Conservation (phyloP, 92 coral and sea anemone genomes). For the Porites evermanni region DNA sequence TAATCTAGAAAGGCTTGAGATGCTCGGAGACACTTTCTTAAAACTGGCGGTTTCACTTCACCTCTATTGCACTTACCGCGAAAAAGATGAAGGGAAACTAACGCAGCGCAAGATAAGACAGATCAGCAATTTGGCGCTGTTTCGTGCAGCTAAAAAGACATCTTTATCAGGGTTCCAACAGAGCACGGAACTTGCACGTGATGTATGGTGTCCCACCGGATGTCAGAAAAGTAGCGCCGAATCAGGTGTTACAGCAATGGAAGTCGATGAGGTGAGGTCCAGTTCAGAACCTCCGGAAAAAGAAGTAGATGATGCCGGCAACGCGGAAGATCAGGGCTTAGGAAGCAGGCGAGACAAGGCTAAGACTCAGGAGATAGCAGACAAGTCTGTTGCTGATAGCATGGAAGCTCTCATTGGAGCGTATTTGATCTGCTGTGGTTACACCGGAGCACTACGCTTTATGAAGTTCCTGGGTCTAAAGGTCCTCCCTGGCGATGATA, state of each 20-base stretch:
- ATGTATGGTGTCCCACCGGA: constrained; percentile 81
- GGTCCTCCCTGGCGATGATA: constrained; percentile 50
- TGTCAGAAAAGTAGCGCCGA: not conserved
- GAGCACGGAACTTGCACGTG: constrained; percentile 70
- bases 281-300: not conserved
- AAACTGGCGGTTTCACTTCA: constrained; percentile 91
- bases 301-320: constrained; percentile 30
- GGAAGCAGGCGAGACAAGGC: constrained; percentile 2
- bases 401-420: constrained; percentile 97
- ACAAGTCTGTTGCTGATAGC: constrained; percentile 95
- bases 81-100: constrained; percentile 93
- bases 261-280: not conserved
- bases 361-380: constrained; percentile 79
- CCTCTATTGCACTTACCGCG: constrained; percentile 72
- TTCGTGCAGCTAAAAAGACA: constrained; percentile 66
- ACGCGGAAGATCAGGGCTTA: not conserved
- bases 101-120: constrained; percentile 79
- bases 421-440: constrained; percentile 88
- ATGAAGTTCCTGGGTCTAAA: constrained; percentile 87
- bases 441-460: constrained; percentile 82
- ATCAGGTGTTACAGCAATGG: constrained; percentile 1
- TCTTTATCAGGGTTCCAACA: constrained; percentile 74
- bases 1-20: constrained; percentile 92
- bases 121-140: constrained; percentile 86
- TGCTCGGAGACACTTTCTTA: constrained; percentile 97